Base-by-base conservation (phyloP, 2,797 vertebrate species). In the Manis crassicaudata region DNA sequence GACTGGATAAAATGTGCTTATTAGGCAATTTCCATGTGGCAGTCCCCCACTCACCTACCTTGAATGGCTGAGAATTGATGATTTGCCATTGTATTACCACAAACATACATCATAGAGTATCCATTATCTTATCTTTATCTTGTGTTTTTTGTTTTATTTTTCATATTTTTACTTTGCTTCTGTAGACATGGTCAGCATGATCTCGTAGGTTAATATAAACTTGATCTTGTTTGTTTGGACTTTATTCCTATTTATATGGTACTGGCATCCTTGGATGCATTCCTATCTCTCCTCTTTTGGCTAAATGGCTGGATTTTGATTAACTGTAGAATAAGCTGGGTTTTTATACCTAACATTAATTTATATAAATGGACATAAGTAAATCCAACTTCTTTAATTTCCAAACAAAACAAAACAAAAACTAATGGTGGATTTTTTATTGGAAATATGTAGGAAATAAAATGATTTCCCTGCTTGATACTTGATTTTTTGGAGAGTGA, bases 1-100 rank as follows among this genome's bases (percentile, higher is more conserved):
- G 56, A 60, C 60, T 82, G 27, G 67, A 67, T 80, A 58, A 95
- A 90, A 93, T 76, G 35, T 92, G 70, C 95, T 96, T 92, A 91
- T 96, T 76, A 90, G 62, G 50, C 35, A 88, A 70, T 88, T 92
- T 90, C 35, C 67, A 3, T 86, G 37, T 82, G 7, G n/a, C 6
- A 70, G 8, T 94, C 32, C 8, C 43, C 70, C 35, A n/a, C 8
- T 83, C 40, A 58, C 29, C 23, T 76, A 58, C 10, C 14, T 80
- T 54, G 18, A 46, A 63, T 13, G 81, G 20, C 29, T 63, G 65
- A 81, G 27, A 93, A 81, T 16, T 63, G 25, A 83, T 80, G 73
- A 68, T 67, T 95, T 77, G 77, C 35, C 68, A 82, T 32, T 88
- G 56, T 81, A 63, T 12, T 10, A 21, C 77, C n/a, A n/a, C 70